Percentiles rank a stretch among this genome's conserved stretches.
Conservation (phyloP, 2,113 vertebrate genomes). For the Cyprinodon variegatus region DNA sequence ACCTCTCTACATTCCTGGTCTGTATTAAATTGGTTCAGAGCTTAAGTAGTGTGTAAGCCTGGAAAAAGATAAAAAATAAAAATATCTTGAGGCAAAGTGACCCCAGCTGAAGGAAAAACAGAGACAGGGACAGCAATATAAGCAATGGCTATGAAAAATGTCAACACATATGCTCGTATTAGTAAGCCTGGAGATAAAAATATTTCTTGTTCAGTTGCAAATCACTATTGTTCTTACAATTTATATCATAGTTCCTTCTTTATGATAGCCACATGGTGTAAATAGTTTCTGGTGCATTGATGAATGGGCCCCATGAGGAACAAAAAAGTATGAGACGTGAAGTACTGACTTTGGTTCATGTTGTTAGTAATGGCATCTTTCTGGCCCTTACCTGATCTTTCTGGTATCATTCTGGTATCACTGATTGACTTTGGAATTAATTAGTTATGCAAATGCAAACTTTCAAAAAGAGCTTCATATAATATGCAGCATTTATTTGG, state of each 20-base stretch:
- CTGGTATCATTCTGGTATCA: no score
- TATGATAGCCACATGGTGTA: slow-evolving; percentile 7
- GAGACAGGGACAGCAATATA: not conserved
- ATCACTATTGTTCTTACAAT: not conserved
- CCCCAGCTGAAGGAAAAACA: slow-evolving; percentile 28
- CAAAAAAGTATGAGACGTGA: not conserved
- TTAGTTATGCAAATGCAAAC: no score
- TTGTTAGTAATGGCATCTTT: not conserved
- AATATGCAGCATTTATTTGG: no score
- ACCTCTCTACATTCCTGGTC: slow-evolving; percentile 49
- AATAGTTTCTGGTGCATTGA: not conserved
- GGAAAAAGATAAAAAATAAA: slow-evolving; percentile 42
- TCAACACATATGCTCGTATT: not conserved
- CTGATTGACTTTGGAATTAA: no score
- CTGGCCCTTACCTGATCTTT: not conserved
- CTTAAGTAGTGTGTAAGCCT: slow-evolving; percentile 59
- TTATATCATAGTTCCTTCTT: not conserved
- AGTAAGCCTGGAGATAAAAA: not conserved
- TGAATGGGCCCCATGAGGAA: not conserved
- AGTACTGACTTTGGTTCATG: not conserved
- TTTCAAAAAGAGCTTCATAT: no score
- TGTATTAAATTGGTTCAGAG: slow-evolving; percentile 73
- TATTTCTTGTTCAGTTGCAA: slow-evolving; percentile 6
- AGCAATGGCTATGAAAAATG: slow-evolving; percentile 32
- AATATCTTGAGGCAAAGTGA: slow-evolving; percentile 68